Evolutionary conservation across 2,888 invertebrate species (phyloP).

Genomic region (Drosophila gaucha): DNA sequence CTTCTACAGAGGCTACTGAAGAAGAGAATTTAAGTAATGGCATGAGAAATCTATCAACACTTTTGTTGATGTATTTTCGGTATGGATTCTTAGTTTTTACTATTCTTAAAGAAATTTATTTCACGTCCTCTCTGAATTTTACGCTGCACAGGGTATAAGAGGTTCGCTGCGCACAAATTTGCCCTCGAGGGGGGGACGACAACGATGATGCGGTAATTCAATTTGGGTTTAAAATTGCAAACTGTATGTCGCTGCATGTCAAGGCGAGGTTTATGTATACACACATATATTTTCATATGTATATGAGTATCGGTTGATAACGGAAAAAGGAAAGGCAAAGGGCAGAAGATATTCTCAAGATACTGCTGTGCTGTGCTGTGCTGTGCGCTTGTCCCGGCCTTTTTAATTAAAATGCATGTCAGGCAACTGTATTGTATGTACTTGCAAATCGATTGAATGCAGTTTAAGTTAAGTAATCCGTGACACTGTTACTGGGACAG

Average conservation of each 20-base stretch:
- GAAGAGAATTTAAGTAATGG: too few relatives aligned
- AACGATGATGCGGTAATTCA: constrained; percentile 59
- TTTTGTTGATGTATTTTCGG: too few relatives aligned
- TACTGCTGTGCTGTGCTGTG: constrained; percentile 3
- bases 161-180: constrained; percentile 15
- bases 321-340: neutral
- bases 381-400: constrained; percentile 31
- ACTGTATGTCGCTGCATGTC: constrained; percentile 44
- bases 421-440: constrained; percentile 52
- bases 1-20: neutral
- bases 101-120: too few relatives aligned
- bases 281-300: constrained; percentile 8
- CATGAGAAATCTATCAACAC: neutral
- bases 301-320: constrained; percentile 11
- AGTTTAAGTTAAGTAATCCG: constrained; percentile 57
- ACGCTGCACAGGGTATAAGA: neutral
- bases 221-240: constrained; percentile 74
- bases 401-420: constrained; percentile 77
- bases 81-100: too few relatives aligned
- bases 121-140: neutral
- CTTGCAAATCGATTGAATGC: constrained; percentile 72
- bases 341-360: constrained; percentile 16
- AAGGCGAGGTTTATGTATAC: constrained; percentile 23
- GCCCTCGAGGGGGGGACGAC: neutral
- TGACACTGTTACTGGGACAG: neutral